Evolutionary conservation across 2,797 vertebrate species (phyloP).

Genomic region (Dicrostonyx torquatus): DNA sequence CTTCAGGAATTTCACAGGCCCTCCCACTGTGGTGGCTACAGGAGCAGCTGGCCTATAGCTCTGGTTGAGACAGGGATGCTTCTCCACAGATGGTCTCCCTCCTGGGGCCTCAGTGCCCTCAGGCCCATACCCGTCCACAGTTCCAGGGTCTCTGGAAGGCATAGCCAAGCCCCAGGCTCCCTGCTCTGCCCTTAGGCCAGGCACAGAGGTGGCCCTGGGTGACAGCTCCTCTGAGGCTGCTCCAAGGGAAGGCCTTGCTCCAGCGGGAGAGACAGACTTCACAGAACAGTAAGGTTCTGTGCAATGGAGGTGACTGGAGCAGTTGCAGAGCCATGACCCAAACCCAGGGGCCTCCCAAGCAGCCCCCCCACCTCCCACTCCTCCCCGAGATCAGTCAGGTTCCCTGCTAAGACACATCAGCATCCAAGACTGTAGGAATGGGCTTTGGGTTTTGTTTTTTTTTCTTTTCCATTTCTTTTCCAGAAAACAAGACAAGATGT

Average conservation of each 20-base stretch:
- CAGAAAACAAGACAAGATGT: constrained; percentile 68
- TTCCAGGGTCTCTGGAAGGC: not conserved
- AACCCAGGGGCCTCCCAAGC: fast-evolving
- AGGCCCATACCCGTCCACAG: no score
- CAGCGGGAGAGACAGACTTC: not conserved
- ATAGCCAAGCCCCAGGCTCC: not conserved
- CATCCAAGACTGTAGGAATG: constrained; percentile 1
- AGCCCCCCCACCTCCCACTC: not conserved
- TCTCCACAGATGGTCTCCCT: not conserved
- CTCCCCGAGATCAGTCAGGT: not conserved
- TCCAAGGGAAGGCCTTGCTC: not conserved
- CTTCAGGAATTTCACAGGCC: not conserved
- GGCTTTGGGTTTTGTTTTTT: not conserved
- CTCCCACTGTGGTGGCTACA: not conserved
- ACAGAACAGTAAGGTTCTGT: not conserved
- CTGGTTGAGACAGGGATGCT: not conserved
- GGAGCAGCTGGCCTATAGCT: not conserved
- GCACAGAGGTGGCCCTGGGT: not conserved
- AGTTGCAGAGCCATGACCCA: fast-evolving
- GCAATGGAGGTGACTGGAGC: not conserved
- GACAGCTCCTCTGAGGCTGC: no score
- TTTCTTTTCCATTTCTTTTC: constrained; percentile 39
- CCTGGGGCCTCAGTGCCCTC: fast-evolving
- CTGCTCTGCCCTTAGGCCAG: not conserved
- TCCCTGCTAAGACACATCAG: not conserved